Conservation (phyloP, 2,113 vertebrate species). For the Raja brachyura region DNA sequence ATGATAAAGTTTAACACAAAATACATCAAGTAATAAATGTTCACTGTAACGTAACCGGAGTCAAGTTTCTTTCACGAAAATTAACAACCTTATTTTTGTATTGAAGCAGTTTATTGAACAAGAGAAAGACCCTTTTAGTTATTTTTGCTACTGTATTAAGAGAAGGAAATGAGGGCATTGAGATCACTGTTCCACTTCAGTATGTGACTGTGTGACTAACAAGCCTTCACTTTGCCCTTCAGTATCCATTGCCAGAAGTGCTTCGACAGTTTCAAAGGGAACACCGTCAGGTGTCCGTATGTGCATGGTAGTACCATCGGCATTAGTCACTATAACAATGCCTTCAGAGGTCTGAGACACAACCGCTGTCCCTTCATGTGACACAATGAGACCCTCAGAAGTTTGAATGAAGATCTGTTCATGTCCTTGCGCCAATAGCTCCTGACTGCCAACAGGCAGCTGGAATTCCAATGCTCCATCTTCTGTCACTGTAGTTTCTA, state of each 20-base stretch:
- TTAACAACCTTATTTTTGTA: not conserved
- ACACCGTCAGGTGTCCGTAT: conserved; percentile 58
- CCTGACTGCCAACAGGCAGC: conserved; percentile 50
- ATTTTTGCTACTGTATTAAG: not conserved
- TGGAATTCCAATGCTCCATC: conserved; percentile 48
- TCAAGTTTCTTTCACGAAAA: not conserved
- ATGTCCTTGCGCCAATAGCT: conserved; percentile 48
- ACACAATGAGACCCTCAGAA: conserved; percentile 59
- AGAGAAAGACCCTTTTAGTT: not conserved
- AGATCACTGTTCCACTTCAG: conserved; percentile 48
- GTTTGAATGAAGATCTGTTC: conserved; percentile 69
- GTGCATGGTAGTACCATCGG: conserved; percentile 62
- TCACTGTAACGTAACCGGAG: not conserved
- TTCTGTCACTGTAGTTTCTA: conserved; percentile 44
- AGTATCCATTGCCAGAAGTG: conserved; percentile 63
- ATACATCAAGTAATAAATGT: conserved; percentile 29
- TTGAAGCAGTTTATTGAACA: not conserved
- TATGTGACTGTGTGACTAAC: conserved; percentile 44
- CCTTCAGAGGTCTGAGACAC: conserved; percentile 55
- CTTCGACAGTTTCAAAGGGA: conserved; percentile 64
- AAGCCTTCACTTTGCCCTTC: conserved; percentile 52
- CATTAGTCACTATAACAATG: conserved; percentile 58
- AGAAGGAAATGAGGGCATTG: not conserved
- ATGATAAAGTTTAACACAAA: conserved; percentile 31
- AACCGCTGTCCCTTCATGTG: conserved; percentile 54